These are phyloP conservation scores for Cebidichthys violaceus DNA, from an alignment of 2,113 vertebrate species.

Conservation along the genomic window DNA sequence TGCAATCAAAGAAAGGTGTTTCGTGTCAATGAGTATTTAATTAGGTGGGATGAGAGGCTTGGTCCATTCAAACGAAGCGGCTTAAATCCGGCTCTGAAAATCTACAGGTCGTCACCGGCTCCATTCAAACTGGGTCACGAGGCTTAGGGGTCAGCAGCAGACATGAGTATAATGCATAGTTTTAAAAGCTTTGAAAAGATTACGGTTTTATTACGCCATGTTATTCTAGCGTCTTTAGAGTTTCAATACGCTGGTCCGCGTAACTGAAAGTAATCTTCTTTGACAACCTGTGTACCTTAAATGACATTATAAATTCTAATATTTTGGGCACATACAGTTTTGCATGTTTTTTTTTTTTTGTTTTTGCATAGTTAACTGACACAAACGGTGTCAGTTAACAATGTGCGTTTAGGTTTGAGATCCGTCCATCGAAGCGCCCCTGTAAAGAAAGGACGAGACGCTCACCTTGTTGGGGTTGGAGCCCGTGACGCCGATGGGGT, in stretches of 20 bases:
- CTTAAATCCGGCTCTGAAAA: slow-evolving; percentile 41
- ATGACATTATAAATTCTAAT: neutral
- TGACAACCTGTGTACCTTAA: neutral
- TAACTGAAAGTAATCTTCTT: neutral
- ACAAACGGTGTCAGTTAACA: too few relatives aligned
- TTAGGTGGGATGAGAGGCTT: slow-evolving; percentile 59
- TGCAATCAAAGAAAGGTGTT: slow-evolving; percentile 35
- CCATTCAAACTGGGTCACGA: slow-evolving; percentile 30
- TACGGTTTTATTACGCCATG: neutral
- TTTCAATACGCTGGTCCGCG: neutral
- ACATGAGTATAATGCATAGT: neutral
- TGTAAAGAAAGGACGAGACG: neutral
- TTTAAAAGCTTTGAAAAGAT: slow-evolving; percentile 1
- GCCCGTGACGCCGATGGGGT: slow-evolving; percentile 97
- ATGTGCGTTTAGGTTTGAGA: too few relatives aligned
- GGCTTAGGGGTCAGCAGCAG: slow-evolving; percentile 36
- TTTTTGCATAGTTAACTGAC: neutral
- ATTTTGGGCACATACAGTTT: neutral
- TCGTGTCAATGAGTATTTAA: slow-evolving; percentile 54
- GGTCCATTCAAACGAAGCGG: slow-evolving; percentile 35
- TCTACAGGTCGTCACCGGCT: slow-evolving; percentile 31
- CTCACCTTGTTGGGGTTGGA: slow-evolving; percentile 98
- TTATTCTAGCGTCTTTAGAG: neutral
- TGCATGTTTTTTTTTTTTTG: too few relatives aligned
- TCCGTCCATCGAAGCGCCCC: neutral